Base-by-base conservation (phyloP, 2,888 invertebrate genomes). In the Brassicogethes aeneus region DNA sequence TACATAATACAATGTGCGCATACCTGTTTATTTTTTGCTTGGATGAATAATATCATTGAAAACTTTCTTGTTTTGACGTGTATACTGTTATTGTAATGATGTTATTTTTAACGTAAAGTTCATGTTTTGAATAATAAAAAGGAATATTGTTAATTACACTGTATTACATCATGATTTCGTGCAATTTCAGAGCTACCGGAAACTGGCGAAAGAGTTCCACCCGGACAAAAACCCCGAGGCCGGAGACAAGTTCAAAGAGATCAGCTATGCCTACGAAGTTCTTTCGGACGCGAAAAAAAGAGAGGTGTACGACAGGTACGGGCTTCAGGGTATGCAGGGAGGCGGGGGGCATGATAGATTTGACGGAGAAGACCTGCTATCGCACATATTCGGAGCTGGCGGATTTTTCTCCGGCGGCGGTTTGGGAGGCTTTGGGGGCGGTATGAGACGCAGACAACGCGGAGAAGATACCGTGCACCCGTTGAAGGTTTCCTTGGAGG, bases 221-320 rank as follows among this genome's bases (percentile, higher is more conserved):
- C 94, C 94, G 60, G 77, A 94, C 72, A 83, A 94, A 77, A 82
- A 94, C 76, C 82, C 80, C 23, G 85, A 84, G 50, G 85, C 89
- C 44, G 93, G 89, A 41, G 93, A 94, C 64, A 89, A 85, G 73
- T 93, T 94, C 63, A 93, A 94, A 68, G 94, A 95, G 74, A 94
- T 95, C 55, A 90, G 91, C 44, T 93, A 87, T 70, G 94, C 94
- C 0, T 92, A 94, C 66, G 94, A 95, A 72, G 82, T 93, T 35
- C 73, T 95, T 39, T 91, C 92, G 8, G 89, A 93, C 71, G 76
- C 87, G 2, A 86, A 88, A 56, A 93, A 93, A 68, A 75, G 87
- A 41, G 79, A 84, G 58, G 72, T 82, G 31, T 95, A 95, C 64
- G 93, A 95, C 66, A 80, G 80, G 57, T 81, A 79, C 70, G 95